A percentile compares a stretch with the other conserved stretches of the same genome.
phyloP scores from a whole-genome alignment of 2,113 vertebrate genomes.

The Patagioenas fasciata region DNA sequence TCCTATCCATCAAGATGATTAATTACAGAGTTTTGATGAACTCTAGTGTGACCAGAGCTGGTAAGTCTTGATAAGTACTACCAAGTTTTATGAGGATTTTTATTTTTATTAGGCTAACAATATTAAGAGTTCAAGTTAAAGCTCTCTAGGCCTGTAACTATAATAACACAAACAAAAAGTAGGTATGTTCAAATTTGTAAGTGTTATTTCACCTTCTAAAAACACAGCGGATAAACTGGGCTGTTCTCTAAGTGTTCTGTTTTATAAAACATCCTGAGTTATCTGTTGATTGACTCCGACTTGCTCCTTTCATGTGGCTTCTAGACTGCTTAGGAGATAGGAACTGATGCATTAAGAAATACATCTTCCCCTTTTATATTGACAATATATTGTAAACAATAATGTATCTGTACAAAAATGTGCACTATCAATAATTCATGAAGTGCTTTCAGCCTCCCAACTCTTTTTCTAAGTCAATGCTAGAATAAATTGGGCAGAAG shows the following conservation, averaged over 20 bases:
- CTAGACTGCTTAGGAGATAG: not conserved
- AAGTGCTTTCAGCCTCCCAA: not conserved
- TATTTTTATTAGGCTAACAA: not conserved
- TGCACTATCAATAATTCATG: not conserved
- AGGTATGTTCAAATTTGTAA: not conserved
- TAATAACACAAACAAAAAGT: not conserved
- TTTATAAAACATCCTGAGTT: not conserved
- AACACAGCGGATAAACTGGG: not conserved
- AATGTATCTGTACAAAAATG: not conserved
- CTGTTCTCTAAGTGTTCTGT: not conserved
- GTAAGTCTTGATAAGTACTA: not conserved
- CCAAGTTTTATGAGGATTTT: not conserved
- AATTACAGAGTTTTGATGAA: not conserved
- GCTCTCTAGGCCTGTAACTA: not conserved
- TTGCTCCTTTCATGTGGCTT: not conserved
- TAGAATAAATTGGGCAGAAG: not conserved
- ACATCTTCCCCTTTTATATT: not conserved
- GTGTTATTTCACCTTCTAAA: not conserved
- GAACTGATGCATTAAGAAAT: not conserved
- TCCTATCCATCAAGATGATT: not conserved
- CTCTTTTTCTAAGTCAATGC: not conserved
- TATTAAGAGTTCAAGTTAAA: not conserved
- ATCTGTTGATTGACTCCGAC: not conserved
- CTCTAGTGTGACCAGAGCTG: not conserved
- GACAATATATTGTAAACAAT: not conserved